phyloP scores from a whole-genome alignment of 2,113 vertebrate genomes.

The Pachycephala philippinensis region DNA sequence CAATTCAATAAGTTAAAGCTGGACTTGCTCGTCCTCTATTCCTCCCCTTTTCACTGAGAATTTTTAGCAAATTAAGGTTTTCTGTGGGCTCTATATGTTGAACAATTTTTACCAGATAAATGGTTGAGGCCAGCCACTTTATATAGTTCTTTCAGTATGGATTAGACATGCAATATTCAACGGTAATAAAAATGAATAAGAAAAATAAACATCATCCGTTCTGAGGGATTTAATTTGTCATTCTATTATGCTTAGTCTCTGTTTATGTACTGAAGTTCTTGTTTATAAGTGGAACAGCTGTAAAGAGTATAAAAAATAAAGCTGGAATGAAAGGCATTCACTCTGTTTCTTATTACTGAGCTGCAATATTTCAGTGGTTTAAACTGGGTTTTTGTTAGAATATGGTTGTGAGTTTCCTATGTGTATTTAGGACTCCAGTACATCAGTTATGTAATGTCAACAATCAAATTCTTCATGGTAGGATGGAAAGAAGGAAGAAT shows the following conservation, averaged over 20 bases:
- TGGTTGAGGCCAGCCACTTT: background rate
- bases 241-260: background rate
- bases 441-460: background rate
- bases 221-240: background rate
- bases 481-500: background rate
- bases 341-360: background rate
- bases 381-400: background rate
- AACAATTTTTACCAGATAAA: conserved; percentile 1
- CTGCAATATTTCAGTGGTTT: background rate
- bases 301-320: background rate
- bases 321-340: background rate
- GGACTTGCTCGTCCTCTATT: background rate
- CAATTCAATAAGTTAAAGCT: conserved; percentile 65
- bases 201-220: conserved; percentile 27
- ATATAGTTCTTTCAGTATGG: background rate
- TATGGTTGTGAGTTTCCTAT: background rate
- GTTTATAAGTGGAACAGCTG: conserved; percentile 36
- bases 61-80: conserved; percentile 43
- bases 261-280: conserved; percentile 49
- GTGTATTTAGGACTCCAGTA: background rate
- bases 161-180: background rate
- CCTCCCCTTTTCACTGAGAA: conserved; percentile 34
- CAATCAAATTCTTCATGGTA: background rate
- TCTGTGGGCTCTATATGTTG: background rate
- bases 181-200: background rate